phyloP scores from a whole-genome alignment of 2,888 invertebrate species.

The Petrophora chlorosata region DNA sequence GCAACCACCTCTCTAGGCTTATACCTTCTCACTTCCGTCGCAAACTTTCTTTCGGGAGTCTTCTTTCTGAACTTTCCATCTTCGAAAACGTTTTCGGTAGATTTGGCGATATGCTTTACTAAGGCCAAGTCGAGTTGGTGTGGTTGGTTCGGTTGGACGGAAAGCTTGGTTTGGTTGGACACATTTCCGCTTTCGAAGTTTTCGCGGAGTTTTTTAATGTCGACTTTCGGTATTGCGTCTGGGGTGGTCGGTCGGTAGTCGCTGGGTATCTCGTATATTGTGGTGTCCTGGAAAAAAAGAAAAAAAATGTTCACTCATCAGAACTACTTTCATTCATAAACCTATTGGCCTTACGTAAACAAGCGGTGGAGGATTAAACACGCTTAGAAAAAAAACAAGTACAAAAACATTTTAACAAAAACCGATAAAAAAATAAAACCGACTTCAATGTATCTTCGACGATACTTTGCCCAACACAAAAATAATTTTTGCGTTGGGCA shows the following conservation, averaged over 20 bases:
- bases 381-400: no score
- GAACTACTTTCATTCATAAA: no score
- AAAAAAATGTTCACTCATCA: no score
- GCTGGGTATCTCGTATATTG: constrained; percentile 71
- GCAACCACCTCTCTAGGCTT: constrained; percentile 34
- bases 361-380: no score
- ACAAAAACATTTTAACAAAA: no score
- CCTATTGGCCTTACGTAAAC: no score
- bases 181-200: constrained; percentile 58
- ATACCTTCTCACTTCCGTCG: constrained; percentile 53
- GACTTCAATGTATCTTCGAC: no score
- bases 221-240: constrained; percentile 44
- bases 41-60: constrained; percentile 48
- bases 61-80: constrained; percentile 51
- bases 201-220: constrained; percentile 62
- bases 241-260: constrained; percentile 50
- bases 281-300: constrained; percentile 58
- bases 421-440: no score
- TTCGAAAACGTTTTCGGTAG: constrained; percentile 40
- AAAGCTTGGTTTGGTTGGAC: constrained; percentile 30
- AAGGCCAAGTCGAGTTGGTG: not conserved
- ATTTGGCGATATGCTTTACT: constrained; percentile 38
- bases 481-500: no score
- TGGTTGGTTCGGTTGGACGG: constrained; percentile 13
- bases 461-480: no score